Conservation (phyloP, 2,888 invertebrate species). For the Hanleya hanleyi region DNA sequence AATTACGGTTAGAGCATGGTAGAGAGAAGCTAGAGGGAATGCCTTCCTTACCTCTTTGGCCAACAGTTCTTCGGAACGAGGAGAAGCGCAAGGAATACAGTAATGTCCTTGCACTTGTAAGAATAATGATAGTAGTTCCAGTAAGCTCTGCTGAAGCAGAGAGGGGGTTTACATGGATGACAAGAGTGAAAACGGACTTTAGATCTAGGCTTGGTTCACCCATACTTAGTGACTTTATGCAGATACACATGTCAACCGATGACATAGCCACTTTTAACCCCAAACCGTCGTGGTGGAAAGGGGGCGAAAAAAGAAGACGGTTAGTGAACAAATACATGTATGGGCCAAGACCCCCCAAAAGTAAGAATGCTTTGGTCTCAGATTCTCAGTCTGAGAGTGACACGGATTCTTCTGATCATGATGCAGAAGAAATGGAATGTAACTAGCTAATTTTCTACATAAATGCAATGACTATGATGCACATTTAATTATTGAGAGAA, state of each 20-base stretch:
- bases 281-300: background rate
- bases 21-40: background rate
- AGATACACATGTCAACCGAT: background rate
- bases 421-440: too few species aligned
- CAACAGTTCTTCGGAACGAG: background rate
- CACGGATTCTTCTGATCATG: too few species aligned
- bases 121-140: background rate
- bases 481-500: too few species aligned
- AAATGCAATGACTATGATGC: too few species aligned
- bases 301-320: too few species aligned
- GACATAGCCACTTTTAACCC: background rate
- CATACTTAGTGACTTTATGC: background rate
- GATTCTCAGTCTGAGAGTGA: too few species aligned
- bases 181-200: background rate
- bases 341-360: too few species aligned
- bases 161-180: background rate
- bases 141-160: background rate
- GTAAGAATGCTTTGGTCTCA: too few species aligned
- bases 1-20: background rate
- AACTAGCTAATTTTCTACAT: too few species aligned
- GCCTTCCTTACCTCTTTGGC: background rate
- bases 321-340: too few species aligned
- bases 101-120: background rate
- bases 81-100: background rate
- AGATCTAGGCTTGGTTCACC: background rate